phyloP scores from a whole-genome alignment of 2,113 vertebrate genomes.

The Etheostoma spectabile region DNA sequence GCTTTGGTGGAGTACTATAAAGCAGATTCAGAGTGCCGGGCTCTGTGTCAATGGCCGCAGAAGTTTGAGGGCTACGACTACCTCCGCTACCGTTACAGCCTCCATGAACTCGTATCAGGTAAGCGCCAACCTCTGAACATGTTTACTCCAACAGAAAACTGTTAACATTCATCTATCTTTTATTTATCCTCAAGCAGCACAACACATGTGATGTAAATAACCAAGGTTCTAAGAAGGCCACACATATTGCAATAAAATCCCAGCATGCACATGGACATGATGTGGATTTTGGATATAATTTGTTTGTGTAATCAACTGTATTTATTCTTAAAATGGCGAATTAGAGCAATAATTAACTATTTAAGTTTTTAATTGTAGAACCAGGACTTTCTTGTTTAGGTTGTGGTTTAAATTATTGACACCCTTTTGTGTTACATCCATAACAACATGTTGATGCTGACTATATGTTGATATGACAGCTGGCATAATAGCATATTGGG shows the following conservation, averaged over 20 bases:
- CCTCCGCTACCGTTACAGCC: constrained; percentile 87
- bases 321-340: background rate
- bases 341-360: background rate
- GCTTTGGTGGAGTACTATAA: constrained; percentile 89
- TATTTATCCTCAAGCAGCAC: background rate
- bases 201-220: background rate
- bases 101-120: constrained; percentile 96
- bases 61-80: constrained; percentile 89
- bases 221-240: background rate
- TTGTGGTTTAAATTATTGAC: background rate
- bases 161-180: background rate
- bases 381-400: background rate
- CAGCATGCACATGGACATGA: background rate
- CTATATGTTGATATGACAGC: background rate
- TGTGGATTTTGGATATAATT: background rate
- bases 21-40: constrained; percentile 90
- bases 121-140: constrained; percentile 27
- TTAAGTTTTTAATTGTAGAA: background rate
- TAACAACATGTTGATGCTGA: background rate
- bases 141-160: background rate
- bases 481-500: background rate
- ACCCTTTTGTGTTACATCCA: background rate
- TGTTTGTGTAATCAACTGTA: background rate
- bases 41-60: constrained; percentile 91
- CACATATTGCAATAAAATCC: background rate